Evolutionary conservation across 1,140 invertebrate species (phyloP).

Genomic region (Magallana ariakensis): DNA sequence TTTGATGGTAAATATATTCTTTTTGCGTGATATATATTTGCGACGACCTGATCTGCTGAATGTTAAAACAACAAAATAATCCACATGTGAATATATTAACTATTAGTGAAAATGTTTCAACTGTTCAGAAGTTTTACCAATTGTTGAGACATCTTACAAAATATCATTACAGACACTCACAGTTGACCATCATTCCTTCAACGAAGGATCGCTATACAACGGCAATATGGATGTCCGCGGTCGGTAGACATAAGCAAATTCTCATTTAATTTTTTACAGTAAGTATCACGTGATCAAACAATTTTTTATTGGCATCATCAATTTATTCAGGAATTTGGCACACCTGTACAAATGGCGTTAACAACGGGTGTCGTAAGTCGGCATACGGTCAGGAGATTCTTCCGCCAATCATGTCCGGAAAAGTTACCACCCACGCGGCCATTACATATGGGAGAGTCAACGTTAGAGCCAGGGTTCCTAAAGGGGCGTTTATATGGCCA

Average conservation of each 20-base stretch:
- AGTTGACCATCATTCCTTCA: slow-evolving; percentile 1
- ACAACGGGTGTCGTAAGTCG: slow-evolving; percentile 8
- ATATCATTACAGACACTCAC: slow-evolving; percentile 1
- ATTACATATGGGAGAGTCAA: slow-evolving; percentile 54
- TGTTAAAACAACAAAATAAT: too few species aligned
- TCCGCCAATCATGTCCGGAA: slow-evolving; percentile 57
- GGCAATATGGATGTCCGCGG: slow-evolving; percentile 1
- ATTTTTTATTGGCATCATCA: too few species aligned
- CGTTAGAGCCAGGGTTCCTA: slow-evolving; percentile 55
- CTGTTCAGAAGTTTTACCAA: neutral
- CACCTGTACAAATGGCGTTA: slow-evolving; percentile 11
- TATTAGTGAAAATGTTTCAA: too few species aligned
- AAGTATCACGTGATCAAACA: too few species aligned
- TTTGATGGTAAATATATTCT: too few species aligned
- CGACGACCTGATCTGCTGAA: too few species aligned
- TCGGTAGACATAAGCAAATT: neutral
- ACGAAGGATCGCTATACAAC: neutral
- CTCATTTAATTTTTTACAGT: too few species aligned
- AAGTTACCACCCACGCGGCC: slow-evolving; percentile 39
- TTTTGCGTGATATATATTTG: too few species aligned
- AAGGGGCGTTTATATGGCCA: slow-evolving; percentile 88
- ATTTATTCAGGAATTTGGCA: neutral
- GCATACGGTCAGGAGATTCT: slow-evolving; percentile 39
- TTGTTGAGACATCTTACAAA: neutral
- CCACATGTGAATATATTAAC: too few species aligned